Conservation (phyloP, 2,113 vertebrate species). For the Gambusia affinis region DNA sequence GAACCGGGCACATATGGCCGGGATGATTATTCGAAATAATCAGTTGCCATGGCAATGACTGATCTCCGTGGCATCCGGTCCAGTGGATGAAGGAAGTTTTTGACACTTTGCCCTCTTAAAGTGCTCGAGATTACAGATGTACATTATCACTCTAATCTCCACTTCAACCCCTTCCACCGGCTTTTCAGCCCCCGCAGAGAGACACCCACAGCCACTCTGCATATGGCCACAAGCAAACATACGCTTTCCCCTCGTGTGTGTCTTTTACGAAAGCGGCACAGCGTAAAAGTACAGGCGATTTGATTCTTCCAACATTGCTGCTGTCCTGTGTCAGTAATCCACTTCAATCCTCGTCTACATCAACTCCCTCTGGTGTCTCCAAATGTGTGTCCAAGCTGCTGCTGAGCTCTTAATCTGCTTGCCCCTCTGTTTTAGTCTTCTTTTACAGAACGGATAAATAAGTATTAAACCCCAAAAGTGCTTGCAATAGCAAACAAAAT, state of each 20-base stretch:
- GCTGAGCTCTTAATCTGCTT: slow-evolving; percentile 35
- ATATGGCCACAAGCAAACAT: slow-evolving; percentile 33
- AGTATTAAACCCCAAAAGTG: slow-evolving; percentile 34
- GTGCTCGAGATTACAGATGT: slow-evolving; percentile 69
- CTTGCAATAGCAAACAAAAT: slow-evolving; percentile 40
- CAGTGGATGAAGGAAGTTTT: slow-evolving; percentile 39
- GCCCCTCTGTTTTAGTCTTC: slow-evolving; percentile 19
- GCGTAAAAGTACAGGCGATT: slow-evolving; percentile 50
- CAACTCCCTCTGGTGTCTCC: slow-evolving; percentile 38
- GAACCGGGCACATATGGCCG: slow-evolving; percentile 66
- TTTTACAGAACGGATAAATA: slow-evolving; percentile 49
- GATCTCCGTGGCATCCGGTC: slow-evolving; percentile 47
- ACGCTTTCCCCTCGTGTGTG: slow-evolving; percentile 25
- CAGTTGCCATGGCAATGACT: slow-evolving; percentile 61
- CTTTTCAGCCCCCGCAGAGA: slow-evolving; percentile 18
- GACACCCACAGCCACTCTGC: slow-evolving; percentile 23
- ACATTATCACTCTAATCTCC: slow-evolving; percentile 78
- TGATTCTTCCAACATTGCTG: slow-evolving; percentile 42
- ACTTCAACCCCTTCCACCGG: slow-evolving; percentile 66
- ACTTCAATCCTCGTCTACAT: slow-evolving; percentile 60
- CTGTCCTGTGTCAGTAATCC: slow-evolving; percentile 54
- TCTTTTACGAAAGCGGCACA: slow-evolving; percentile 28
- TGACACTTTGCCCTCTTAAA: slow-evolving; percentile 58
- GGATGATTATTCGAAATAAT: slow-evolving; percentile 71
- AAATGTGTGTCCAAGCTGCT: slow-evolving; percentile 30